phyloP scores from a whole-genome alignment of 2,888 invertebrate species.

The Torymus texanus region DNA sequence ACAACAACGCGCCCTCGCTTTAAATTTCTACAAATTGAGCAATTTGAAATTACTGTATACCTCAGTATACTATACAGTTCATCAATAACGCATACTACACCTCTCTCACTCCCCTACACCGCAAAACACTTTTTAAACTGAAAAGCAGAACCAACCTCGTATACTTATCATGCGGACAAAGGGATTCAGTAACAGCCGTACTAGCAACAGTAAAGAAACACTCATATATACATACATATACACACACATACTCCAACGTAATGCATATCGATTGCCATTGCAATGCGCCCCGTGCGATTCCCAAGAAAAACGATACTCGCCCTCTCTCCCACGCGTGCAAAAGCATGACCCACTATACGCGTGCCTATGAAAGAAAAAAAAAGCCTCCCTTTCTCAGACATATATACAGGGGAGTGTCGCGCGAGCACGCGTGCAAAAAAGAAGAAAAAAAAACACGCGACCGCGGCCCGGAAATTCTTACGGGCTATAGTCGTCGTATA shows the following conservation, averaged over 20 bases:
- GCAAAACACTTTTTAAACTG: too few relatives aligned
- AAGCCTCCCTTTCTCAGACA: neutral
- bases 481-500: constrained; percentile 12
- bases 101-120: too few relatives aligned
- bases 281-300: neutral
- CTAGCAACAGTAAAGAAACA: too few relatives aligned
- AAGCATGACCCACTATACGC: constrained; percentile 28
- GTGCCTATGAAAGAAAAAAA: neutral
- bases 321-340: neutral
- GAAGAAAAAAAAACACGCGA: constrained; percentile 5
- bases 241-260: neutral
- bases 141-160: too few relatives aligned
- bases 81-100: too few relatives aligned
- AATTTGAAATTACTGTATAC: too few relatives aligned
- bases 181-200: too few relatives aligned
- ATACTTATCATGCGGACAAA: too few relatives aligned
- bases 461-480: constrained; percentile 9
- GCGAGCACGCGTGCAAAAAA: neutral
- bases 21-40: too few relatives aligned
- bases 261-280: constrained; percentile 5
- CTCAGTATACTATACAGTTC: too few relatives aligned
- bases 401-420: neutral
- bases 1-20: too few relatives aligned
- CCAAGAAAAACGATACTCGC: constrained; percentile 12
- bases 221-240: too few relatives aligned